Base-by-base conservation (phyloP, 2,888 invertebrate species). In the Artemia sp. region DNA sequence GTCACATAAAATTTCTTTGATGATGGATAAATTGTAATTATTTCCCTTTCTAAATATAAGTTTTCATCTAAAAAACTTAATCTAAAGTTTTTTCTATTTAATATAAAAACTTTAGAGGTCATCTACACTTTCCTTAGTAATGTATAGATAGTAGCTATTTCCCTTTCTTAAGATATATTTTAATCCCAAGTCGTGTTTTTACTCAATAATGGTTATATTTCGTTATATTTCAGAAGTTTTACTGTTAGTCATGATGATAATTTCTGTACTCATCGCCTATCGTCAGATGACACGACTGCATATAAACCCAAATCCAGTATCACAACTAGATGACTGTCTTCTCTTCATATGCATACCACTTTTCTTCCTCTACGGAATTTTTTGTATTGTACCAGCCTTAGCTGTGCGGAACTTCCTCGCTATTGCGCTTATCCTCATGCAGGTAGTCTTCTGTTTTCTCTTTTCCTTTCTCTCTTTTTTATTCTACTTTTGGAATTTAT, bases 271-370 rank as follows among this genome's bases (percentile, higher is more conserved):
- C 5, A 76, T 84, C 24, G 85, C 85, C 0, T 86, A 85, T 76
- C 80, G 81, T 71, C 85, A 86, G 77, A 82, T 86, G 51, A 81
- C 82, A 4, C 83, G 83, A 74, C 77, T 88, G 72, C 86, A 88
- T 74, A 80, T 86, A 70, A 86, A 85, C 75, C 81, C 81, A 71
- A 83, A 84, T 71, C 83, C 84, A 5, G 81, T 85, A 66, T 85
- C 85, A 0, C 77, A 84, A 12, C 80, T 88, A 51, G 88, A 88
- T 74, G 87, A 87, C 74, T 81, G 87, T 1, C 78, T 88, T 1
- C 80, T 88, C 0, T 85, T 86, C 75, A 83, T 87, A 69, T 86
- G 87, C 72, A 79, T 87, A 24, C 88, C 88, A 0, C 86, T 86
- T 14, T 87, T 86, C 78, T 86, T 87, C 75, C 79, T 87, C 74